Evolutionary conservation across 2,797 vertebrate species (phyloP), one percentile per base, ranked within the genome.

Genomic region (Mus minutoides): DNA sequence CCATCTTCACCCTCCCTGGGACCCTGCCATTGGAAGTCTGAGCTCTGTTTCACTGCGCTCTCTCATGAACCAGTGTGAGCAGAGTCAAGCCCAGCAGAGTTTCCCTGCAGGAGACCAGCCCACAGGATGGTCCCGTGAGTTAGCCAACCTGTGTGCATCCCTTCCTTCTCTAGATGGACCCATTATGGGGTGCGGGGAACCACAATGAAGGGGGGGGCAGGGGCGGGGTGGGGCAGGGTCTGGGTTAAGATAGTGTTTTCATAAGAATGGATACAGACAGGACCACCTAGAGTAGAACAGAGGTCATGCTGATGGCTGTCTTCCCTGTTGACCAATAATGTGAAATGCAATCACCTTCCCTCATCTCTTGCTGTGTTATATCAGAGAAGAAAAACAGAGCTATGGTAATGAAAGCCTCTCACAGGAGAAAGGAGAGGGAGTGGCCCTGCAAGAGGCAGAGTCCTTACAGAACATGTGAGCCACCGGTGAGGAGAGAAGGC

Each of bases 321-420:
- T 11, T n/a, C 49, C 60, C 56, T 71, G 69, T 49, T 6, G 2
- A 46, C 21, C 58, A 85, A 95, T 24, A 14, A 89, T 86, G 9
- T 78, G 80, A 91, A 80, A 80, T 22, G 77, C 37, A 83, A 94
- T 8, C 14, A 86, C 69, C 43, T 82, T 92, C 40, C 34, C 24
- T 79, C 69, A 54, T 46, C 85, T 87, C 54, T 87, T 34, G 37
- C 67, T 5, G 43, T 14, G 24, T 16, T 89, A 46, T 14, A 6
- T 6, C 29, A 34, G 60, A 67, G 40, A 46, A 49, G 40, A 67
- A 37, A 64, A 85, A 34, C 60, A 67, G 26, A 84, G 43, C 5
- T 6, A 22, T 34, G 17, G 34, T 34, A 26, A 49, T 2, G 2
- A 49, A 49, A 85, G 6, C 43, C 43, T 67, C 62, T n/a, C 43